Evolutionary conservation across 2,113 vertebrate genomes (phyloP).

Genomic region (Scartelaos histophorus): DNA sequence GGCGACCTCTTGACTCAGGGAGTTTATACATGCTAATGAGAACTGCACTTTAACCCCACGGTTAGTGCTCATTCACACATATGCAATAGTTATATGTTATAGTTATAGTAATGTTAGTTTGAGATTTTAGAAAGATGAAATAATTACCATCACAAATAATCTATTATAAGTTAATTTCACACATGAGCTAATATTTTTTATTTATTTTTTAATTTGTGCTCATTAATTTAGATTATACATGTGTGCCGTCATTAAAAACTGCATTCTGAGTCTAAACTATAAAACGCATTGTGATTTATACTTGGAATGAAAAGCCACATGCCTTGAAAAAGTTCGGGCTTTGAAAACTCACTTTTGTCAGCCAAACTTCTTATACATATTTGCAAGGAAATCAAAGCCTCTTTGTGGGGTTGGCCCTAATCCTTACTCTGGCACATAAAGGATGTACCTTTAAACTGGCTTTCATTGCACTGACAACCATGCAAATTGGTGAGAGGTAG

Average conservation of each 20-base stretch:
- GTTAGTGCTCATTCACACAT: not conserved
- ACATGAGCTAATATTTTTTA: too few species aligned
- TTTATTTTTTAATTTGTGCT: not conserved
- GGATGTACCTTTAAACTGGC: slow-evolving; percentile 84
- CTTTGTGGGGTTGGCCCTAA: slow-evolving; percentile 80
- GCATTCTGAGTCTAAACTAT: slow-evolving; percentile 10
- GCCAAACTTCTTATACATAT: slow-evolving; percentile 78
- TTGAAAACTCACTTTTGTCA: slow-evolving; percentile 77
- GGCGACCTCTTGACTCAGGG: slow-evolving; percentile 66
- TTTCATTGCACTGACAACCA: slow-evolving; percentile 81
- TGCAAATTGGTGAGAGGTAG: slow-evolving; percentile 83
- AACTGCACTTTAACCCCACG: slow-evolving; percentile 62
- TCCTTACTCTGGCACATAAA: slow-evolving; percentile 82
- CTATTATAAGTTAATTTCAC: not conserved
- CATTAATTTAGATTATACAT: not conserved
- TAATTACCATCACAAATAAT: not conserved
- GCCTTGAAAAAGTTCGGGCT: slow-evolving; percentile 71
- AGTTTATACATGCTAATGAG: slow-evolving; percentile 75
- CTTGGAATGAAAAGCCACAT: slow-evolving; percentile 29
- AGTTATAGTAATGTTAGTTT: too few species aligned
- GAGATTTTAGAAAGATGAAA: not conserved
- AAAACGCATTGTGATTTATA: slow-evolving; percentile 6
- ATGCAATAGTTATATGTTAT: not conserved
- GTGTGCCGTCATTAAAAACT: not conserved
- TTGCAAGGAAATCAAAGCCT: slow-evolving; percentile 81